These are phyloP conservation scores for Acomys russatus DNA, from an alignment of 2,797 vertebrate genomes.

Conservation along the genomic window DNA sequence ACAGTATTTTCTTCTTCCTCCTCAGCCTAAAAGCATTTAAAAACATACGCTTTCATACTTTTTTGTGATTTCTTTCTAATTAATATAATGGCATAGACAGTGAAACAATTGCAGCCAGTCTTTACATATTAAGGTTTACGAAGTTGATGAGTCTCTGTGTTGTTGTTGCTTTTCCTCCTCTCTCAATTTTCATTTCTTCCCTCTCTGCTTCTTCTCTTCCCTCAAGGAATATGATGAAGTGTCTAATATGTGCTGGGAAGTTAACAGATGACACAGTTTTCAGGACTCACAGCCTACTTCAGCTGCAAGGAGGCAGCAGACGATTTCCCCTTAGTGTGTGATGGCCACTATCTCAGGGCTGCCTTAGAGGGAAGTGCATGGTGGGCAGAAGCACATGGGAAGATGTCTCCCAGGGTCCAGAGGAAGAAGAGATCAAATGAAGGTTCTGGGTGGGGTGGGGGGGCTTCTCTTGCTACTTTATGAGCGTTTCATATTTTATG, in stretches of 20 bases:
- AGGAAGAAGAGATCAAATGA: not conserved
- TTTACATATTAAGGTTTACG: conserved; percentile 6
- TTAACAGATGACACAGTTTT: not conserved
- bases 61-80: conserved; percentile 32
- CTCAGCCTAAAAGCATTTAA: not conserved
- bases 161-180: not conserved
- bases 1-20: not conserved
- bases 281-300: not conserved
- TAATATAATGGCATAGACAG: not conserved
- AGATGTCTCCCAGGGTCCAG: not conserved
- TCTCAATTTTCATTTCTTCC: not conserved
- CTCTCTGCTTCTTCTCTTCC: not conserved
- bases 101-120: not conserved
- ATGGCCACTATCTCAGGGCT: no score
- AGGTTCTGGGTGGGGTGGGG: not conserved
- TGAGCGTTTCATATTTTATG: not conserved
- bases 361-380: accelerated
- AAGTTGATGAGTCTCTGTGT: not conserved
- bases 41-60: not conserved
- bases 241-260: not conserved
- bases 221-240: not conserved
- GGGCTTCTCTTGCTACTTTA: conserved; percentile 11
- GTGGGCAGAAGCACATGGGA: not conserved
- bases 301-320: not conserved
- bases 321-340: no score